A percentile compares a stretch with the other conserved stretches of the same genome.
Conservation (phyloP, 2,888 invertebrate species). For the Laspeyria flexula region DNA sequence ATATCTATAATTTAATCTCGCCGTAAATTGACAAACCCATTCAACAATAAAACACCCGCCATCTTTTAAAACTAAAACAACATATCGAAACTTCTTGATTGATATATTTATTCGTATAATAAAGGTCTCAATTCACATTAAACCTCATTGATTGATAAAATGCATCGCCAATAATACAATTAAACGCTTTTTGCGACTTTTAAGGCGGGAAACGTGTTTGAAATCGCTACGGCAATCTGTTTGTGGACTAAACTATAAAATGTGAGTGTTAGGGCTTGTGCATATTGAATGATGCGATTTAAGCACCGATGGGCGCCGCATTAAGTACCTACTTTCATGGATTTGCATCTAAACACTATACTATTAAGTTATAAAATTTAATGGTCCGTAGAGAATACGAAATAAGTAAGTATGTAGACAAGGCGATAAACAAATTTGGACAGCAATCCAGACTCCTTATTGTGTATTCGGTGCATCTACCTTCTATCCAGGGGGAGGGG, state of each 20-base stretch:
- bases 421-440: too few species aligned
- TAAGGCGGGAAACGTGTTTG: slow-evolving; percentile 9
- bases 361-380: too few species aligned
- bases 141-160: slow-evolving; percentile 46
- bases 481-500: too few species aligned
- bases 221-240: slow-evolving; percentile 26
- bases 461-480: too few species aligned
- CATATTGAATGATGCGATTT: background rate
- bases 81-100: slow-evolving; percentile 11
- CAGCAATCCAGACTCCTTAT: too few species aligned
- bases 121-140: slow-evolving; percentile 38
- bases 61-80: background rate
- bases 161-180: slow-evolving; percentile 41
- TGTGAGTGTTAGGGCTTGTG: slow-evolving; percentile 10
- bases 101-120: slow-evolving; percentile 39
- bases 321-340: too few species aligned
- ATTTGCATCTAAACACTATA: too few species aligned
- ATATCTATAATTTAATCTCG: too few species aligned
- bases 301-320: too few species aligned
- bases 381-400: too few species aligned
- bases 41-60: background rate
- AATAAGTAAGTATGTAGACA: too few species aligned
- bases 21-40: too few species aligned
- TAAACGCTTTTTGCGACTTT: slow-evolving; percentile 40
- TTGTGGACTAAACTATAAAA: slow-evolving; percentile 33